These are phyloP conservation scores for Folsomia manolachei DNA, from an alignment of 2,888 invertebrate species.

Conservation along the genomic window DNA sequence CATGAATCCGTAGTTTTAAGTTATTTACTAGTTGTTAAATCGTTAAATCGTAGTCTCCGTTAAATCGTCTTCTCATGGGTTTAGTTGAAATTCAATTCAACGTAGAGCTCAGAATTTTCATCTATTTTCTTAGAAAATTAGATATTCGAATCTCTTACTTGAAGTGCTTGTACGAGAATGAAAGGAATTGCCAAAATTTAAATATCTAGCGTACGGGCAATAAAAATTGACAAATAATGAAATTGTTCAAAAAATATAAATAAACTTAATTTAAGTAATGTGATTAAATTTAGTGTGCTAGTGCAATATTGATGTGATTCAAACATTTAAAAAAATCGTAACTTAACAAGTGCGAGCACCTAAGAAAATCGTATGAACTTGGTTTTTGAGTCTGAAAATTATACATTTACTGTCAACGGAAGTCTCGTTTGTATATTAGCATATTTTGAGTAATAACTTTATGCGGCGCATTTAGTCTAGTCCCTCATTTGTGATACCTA, in stretches of 20 bases:
- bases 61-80: too few species aligned
- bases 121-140: too few species aligned
- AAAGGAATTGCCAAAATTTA: too few species aligned
- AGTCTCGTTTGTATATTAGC: too few species aligned
- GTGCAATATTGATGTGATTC: neutral
- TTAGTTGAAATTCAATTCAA: too few species aligned
- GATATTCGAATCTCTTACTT: too few species aligned
- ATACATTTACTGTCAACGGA: too few species aligned
- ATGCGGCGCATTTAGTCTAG: too few species aligned
- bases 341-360: neutral
- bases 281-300: neutral
- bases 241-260: neutral
- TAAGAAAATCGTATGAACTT: neutral
- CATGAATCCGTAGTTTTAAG: neutral
- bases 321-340: neutral
- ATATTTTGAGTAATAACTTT: too few species aligned
- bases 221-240: neutral
- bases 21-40: neutral
- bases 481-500: neutral
- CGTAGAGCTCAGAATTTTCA: too few species aligned
- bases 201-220: too few species aligned
- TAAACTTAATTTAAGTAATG: neutral
- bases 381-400: neutral
- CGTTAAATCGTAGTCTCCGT: neutral
- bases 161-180: too few species aligned